Conservation (phyloP, 2,113 vertebrate species). For the Carollia perspicillata region DNA sequence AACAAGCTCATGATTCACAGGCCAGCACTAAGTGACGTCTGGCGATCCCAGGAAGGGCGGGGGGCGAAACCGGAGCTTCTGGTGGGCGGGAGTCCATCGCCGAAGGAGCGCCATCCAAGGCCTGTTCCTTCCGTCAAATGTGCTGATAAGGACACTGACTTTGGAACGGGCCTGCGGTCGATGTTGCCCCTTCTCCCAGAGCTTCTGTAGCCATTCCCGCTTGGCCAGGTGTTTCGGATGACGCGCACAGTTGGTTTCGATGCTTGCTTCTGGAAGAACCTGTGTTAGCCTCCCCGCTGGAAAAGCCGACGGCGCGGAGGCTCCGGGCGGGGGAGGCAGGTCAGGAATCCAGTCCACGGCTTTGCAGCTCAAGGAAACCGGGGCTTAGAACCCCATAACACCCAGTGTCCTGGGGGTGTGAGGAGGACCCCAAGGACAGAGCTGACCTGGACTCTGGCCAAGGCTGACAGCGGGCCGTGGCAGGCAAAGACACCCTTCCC, state of each 20-base stretch:
- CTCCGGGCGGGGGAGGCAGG: no score
- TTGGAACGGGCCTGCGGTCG: background rate
- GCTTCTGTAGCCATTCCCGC: conserved; percentile 26
- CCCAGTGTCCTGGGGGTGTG: background rate
- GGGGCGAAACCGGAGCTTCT: conserved; percentile 25
- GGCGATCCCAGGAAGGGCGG: background rate
- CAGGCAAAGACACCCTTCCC: background rate
- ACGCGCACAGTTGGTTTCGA: conserved; percentile 25
- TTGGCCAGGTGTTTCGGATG: background rate
- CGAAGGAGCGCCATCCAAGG: background rate
- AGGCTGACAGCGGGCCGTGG: background rate
- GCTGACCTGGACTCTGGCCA: background rate
- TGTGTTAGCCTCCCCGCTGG: background rate
- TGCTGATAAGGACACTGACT: background rate
- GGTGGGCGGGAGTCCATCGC: background rate
- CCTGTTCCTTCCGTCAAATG: conserved; percentile 1
- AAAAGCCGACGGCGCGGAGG: background rate
- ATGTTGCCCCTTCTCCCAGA: background rate
- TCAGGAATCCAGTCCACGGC: background rate
- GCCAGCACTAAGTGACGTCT: conserved; percentile 4
- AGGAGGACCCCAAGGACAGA: background rate
- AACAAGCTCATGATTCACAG: background rate
- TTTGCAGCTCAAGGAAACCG: background rate
- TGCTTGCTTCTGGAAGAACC: conserved; percentile 4
- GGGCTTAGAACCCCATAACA: background rate